Conservation (phyloP, 2,797 vertebrate genomes). For the Phrynocephalus forsythii region DNA sequence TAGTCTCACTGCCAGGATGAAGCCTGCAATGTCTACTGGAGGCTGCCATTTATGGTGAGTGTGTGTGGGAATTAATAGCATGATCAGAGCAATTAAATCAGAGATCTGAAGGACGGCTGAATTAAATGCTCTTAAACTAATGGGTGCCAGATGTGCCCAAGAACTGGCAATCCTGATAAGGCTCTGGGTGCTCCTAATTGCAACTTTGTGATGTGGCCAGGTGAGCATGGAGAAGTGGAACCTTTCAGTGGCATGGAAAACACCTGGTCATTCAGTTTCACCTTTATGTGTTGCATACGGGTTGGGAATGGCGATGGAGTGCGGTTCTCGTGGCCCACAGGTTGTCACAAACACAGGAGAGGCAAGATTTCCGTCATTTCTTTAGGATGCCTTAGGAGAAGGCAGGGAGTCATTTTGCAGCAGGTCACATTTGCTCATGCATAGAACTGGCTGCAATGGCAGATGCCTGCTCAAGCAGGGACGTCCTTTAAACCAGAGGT, state of each 20-base stretch:
- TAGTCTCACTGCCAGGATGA: background rate
- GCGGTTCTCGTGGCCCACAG: too few species aligned
- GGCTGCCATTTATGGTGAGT: constrained; percentile 38
- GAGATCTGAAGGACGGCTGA: constrained; percentile 47
- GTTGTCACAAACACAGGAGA: too few species aligned
- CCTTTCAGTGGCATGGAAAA: constrained; percentile 38
- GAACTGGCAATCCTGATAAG: constrained; percentile 61
- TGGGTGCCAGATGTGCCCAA: constrained; percentile 53
- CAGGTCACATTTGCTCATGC: too few species aligned
- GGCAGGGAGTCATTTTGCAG: too few species aligned
- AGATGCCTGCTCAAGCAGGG: too few species aligned
- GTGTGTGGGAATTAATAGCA: constrained; percentile 32
- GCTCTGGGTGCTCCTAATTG: constrained; percentile 53
- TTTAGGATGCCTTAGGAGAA: too few species aligned
- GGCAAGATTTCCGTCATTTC: too few species aligned
- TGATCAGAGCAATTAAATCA: constrained; percentile 55
- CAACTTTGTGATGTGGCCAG: constrained; percentile 25
- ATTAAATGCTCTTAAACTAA: constrained; percentile 58
- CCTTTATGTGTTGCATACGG: background rate
- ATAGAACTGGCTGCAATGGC: too few species aligned
- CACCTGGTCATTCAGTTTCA: background rate
- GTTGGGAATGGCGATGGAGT: too few species aligned
- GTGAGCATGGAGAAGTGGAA: constrained; percentile 48
- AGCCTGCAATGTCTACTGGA: constrained; percentile 22
- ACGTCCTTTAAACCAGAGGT: too few species aligned